Evolutionary conservation across 2,797 vertebrate genomes (phyloP).

Genomic region (Apogon talboti): DNA sequence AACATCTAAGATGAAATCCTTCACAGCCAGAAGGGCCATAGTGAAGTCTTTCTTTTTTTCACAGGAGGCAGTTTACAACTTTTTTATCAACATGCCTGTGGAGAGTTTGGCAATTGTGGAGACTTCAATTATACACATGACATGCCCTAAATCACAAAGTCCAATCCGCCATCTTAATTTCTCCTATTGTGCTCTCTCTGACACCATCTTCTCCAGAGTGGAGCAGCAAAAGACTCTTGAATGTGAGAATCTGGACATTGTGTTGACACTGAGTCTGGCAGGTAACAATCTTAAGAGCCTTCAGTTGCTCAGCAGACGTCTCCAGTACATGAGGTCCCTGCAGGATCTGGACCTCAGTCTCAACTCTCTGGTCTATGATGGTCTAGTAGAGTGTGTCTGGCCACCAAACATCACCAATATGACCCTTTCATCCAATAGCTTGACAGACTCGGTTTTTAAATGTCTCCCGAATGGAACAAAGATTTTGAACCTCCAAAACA

Average conservation of each 20-base stretch:
- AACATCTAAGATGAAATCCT: conserved; percentile 61
- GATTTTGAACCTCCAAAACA: conserved; percentile 84
- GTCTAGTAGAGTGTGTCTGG: conserved; percentile 78
- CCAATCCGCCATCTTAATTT: conserved; percentile 83
- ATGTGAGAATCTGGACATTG: conserved; percentile 78
- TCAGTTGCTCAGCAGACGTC: conserved; percentile 78
- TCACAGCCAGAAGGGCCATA: conserved; percentile 64
- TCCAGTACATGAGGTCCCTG: conserved; percentile 84
- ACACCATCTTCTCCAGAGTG: conserved; percentile 82
- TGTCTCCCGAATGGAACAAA: conserved; percentile 83
- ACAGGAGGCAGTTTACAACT: conserved; percentile 79
- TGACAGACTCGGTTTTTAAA: conserved; percentile 83
- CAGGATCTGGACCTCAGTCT: conserved; percentile 84
- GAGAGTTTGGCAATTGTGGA: conserved; percentile 79
- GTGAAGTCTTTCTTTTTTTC: conserved; percentile 76
- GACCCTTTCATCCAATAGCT: conserved; percentile 85
- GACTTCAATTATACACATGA: conserved; percentile 85
- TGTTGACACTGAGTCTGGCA: conserved; percentile 81
- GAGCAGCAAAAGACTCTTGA: conserved; percentile 26
- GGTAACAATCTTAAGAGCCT: conserved; percentile 86
- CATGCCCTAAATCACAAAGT: conserved; percentile 85
- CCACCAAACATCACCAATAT: conserved; percentile 78
- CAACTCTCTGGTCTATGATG: conserved; percentile 82
- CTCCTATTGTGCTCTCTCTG: conserved; percentile 85
- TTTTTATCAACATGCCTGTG: conserved; percentile 87